A percentile compares a stretch with the other conserved stretches of the same genome.
These are phyloP conservation scores for Zaprionus davidi DNA, from an alignment of 1,140 invertebrate species.

Conservation along the genomic window DNA sequence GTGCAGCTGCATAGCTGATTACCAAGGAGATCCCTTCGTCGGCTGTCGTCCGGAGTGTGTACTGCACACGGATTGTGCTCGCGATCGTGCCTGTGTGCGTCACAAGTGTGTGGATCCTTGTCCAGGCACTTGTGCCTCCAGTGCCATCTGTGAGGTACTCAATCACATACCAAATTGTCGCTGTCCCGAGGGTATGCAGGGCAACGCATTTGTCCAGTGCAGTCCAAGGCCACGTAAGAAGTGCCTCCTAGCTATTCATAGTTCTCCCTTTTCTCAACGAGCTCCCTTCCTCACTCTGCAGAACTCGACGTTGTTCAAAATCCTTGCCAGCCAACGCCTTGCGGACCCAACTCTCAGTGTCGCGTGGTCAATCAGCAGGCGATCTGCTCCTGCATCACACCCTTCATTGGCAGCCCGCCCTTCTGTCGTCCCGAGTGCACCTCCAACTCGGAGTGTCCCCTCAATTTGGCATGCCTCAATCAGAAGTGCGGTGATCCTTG, in stretches of 20 bases:
- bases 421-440: conserved; percentile 89
- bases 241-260: conserved; percentile 73
- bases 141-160: conserved; percentile 90
- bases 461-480: conserved; percentile 88
- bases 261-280: conserved; percentile 11
- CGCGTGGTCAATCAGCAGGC: conserved; percentile 87
- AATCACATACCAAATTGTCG: conserved; percentile 92
- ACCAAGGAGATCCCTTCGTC: conserved; percentile 88
- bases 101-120: conserved; percentile 91
- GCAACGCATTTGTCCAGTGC: conserved; percentile 90
- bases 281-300: conserved; percentile 47
- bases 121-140: conserved; percentile 89
- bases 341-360: conserved; percentile 90
- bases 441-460: conserved; percentile 88
- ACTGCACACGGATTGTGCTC: conserved; percentile 91
- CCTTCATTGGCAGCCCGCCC: conserved; percentile 91
- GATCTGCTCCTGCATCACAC: conserved; percentile 89
- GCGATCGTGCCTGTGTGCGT: conserved; percentile 89
- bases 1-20: conserved; percentile 85
- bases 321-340: conserved; percentile 88
- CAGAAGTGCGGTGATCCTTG: conserved; percentile 90
- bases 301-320: conserved; percentile 81
- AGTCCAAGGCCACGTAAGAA: conserved; percentile 88
- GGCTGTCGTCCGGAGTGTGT: conserved; percentile 93
- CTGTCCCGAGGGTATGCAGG: conserved; percentile 88